Conservation (phyloP, 1,140 invertebrate genomes). For the Lanistes nyassanus region DNA sequence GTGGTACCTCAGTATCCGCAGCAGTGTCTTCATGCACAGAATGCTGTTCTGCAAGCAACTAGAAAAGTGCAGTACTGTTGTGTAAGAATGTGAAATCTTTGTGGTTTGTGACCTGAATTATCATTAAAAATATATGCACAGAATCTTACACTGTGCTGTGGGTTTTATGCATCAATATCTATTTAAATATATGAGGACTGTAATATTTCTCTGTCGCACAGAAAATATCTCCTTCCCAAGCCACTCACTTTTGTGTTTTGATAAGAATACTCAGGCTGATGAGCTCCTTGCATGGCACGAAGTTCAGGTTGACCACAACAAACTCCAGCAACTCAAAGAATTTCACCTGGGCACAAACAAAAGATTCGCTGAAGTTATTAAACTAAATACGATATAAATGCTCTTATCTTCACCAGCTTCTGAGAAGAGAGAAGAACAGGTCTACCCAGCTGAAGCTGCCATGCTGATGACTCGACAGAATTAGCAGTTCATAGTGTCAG, state of each 20-base stretch:
- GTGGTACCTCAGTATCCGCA: constrained; percentile 88
- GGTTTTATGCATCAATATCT: too few species aligned
- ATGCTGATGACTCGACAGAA: too few species aligned
- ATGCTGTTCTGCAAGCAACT: constrained; percentile 78
- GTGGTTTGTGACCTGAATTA: background rate
- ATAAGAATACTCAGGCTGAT: constrained; percentile 94
- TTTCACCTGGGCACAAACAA: constrained; percentile 76
- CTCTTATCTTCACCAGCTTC: too few species aligned
- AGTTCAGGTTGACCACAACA: constrained; percentile 96
- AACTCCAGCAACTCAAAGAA: constrained; percentile 96
- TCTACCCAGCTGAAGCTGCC: background rate
- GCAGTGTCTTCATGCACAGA: constrained; percentile 86
- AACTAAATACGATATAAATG: background rate
- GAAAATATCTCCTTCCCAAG: background rate
- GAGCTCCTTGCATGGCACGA: constrained; percentile 98
- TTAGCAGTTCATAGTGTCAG: too few species aligned
- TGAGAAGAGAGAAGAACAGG: background rate
- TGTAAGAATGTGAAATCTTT: too few species aligned
- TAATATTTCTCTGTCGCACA: background rate
- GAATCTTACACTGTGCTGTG: background rate
- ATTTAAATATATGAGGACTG: background rate
- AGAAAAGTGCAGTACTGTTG: background rate
- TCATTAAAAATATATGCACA: background rate
- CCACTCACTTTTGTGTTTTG: constrained; percentile 76
- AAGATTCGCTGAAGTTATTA: background rate